Base-by-base conservation (phyloP, 2,888 invertebrate genomes). In the Xestobium rufovillosum region DNA sequence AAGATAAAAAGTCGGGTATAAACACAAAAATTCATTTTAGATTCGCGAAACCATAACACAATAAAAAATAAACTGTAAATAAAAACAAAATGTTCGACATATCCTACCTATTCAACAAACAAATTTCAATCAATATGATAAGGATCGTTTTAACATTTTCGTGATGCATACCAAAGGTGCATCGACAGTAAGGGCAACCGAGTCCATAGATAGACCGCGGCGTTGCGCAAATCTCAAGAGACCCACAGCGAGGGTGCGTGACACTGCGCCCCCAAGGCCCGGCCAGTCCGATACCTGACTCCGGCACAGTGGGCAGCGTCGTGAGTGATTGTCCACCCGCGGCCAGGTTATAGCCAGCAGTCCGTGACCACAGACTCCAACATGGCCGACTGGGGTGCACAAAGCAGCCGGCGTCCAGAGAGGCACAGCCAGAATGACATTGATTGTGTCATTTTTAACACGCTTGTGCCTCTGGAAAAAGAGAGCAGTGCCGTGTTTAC, bases 381-480 rank as follows among this genome's bases (percentile, higher is more conserved):
- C 56, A 52, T 55, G 57, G 57, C 59, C 56, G 51, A 47, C 49
- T 45, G 41, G 52, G 51, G 52, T 41, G 43, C 40, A 37, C 14
- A 43, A 37, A 40, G 40, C 34, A 34, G 45, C 38, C 44, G 49
- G 35, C 47, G 49, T 37, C 38, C 40, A 49, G 59, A 63, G 63
- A 62, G 62, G 62, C 63, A 63, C 63, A 63, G 60, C 61, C 60
- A 58, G 57, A 63, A 63, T 61, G 61, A 62, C 61, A 60, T 55
- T 29, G 40, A 19, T 47, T 50, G 51, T 56, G 44, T 48, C 45
- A 45, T 44, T 45, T 13, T 60, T 59, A 62, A 59, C 58, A 53
- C 60, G 63, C 63, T 63, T 60, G 65, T 64, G 65, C 65, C 65
- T 65, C 65, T 65, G 65, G 61, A 65, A 62, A 19, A 63, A 63